Conservation (phyloP, 2,797 vertebrate species). For the Enteromius paludinosus region DNA sequence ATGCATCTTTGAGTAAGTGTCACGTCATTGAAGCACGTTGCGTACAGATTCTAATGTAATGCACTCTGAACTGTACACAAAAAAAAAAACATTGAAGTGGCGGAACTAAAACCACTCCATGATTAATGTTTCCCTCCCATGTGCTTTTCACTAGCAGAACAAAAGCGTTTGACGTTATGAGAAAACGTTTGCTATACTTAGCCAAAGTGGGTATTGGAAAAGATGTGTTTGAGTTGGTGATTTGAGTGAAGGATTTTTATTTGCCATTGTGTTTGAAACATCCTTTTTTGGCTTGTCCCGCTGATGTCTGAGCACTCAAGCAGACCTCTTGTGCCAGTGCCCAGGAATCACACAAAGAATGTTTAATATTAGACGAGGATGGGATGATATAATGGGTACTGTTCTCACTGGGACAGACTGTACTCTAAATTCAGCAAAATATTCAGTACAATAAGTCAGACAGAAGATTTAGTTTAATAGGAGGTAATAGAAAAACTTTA, state of each 20-base stretch:
- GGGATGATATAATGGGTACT: neutral
- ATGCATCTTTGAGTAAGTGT: neutral
- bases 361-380: slow-evolving; percentile 14
- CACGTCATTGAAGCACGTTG: neutral
- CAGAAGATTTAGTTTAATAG: neutral
- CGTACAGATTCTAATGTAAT: neutral
- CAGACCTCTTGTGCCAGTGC: neutral
- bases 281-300: neutral
- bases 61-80: neutral
- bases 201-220: slow-evolving; percentile 19
- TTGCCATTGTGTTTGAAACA: slow-evolving; percentile 19
- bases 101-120: neutral
- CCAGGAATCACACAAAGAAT: slow-evolving; percentile 15
- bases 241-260: slow-evolving; percentile 15
- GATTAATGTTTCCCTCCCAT: slow-evolving; percentile 10
- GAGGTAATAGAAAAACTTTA: neutral
- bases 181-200: neutral
- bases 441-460: neutral
- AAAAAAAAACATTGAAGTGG: neutral
- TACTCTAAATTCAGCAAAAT: neutral
- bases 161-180: neutral
- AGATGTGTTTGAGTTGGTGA: neutral
- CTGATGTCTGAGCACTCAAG: neutral
- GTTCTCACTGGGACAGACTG: neutral
- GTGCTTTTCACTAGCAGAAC: slow-evolving; percentile 14